Evolutionary conservation across 2,888 invertebrate genomes (phyloP), one percentile per base, ranked within the genome.

Genomic region (Ryuthela nishihirai): DNA sequence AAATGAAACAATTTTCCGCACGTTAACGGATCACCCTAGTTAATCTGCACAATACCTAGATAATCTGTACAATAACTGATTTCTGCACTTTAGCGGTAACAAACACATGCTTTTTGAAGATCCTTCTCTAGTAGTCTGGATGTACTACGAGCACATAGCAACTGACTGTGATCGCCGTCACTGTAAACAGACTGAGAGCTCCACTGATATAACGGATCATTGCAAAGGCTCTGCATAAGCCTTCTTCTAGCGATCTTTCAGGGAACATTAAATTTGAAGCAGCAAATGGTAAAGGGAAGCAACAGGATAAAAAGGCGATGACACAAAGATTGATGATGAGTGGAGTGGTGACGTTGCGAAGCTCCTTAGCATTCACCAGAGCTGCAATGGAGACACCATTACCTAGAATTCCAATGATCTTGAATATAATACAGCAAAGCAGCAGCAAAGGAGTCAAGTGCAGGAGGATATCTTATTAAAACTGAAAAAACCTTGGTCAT

Each of bases 161-260:
- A 76, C 90, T 91, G 58, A 90, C 77, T 26, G 90, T 90, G 66
- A 91, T 90, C 66, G 88, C 88, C 45, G 90, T 89, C 88, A 91
- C 90, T 70, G 88, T 89, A 63, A 90, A 78, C 35, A 91, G 76
- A 0, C 88, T 89, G 3, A 88, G 87, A 0, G 88, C 89, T 49
- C 90, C 89, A 72, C 90, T 91, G 56, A 89, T 89, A 71, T 91
- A 91, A 77, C 90, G 90, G 67, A 90, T 83, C 67, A 90, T 84
- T 0, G 90, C 89, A 76, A 90, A 90, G 74, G 89, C 79, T 76
- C 84, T 83, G 72, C 90, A 90, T 34, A 88, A 78, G 2, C 81
- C 79, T 20, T 83, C 82, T 0, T 89, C 88, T 18, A 89, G 79
- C 34, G 84, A 81, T 90, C 91, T 91, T 55, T 81, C 79, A 77